These are phyloP conservation scores for Ardeotis arabs DNA, from an alignment of 2,113 vertebrate genomes.

Conservation along the genomic window DNA sequence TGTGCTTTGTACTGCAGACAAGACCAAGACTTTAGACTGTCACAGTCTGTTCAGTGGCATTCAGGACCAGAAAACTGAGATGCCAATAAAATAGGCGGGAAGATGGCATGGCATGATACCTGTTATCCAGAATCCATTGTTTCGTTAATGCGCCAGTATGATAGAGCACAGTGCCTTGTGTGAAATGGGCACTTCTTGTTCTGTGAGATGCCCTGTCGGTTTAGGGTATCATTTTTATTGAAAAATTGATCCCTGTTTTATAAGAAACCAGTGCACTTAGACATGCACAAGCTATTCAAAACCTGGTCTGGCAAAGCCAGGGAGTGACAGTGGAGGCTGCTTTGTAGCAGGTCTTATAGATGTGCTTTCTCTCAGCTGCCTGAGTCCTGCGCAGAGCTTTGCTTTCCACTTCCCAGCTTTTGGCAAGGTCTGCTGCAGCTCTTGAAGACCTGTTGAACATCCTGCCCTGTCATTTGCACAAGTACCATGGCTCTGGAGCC, in stretches of 20 bases:
- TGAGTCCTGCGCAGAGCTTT: neutral
- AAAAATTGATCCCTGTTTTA: neutral
- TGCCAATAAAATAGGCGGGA: neutral
- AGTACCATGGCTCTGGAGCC: neutral
- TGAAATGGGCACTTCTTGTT: neutral
- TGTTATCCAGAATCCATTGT: neutral
- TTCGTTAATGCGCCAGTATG: neutral
- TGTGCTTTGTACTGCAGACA: neutral
- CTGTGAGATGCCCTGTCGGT: neutral
- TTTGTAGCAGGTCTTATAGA: neutral
- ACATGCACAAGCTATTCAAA: neutral
- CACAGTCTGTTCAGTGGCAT: neutral
- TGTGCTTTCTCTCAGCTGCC: neutral
- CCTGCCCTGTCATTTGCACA: neutral
- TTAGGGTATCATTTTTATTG: neutral
- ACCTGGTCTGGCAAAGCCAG: neutral
- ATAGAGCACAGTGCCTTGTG: neutral
- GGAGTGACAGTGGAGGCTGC: neutral
- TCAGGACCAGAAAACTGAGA: neutral
- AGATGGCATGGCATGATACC: neutral
- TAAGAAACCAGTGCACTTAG: neutral
- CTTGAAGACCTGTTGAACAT: neutral
- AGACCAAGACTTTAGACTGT: no score
- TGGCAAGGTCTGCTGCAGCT: neutral
- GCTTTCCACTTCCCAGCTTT: neutral